Percentiles rank a stretch among this genome's conserved stretches.
Evolutionary conservation across 1,140 invertebrate genomes (phyloP).

Genomic region (Bombus ignitus): DNA sequence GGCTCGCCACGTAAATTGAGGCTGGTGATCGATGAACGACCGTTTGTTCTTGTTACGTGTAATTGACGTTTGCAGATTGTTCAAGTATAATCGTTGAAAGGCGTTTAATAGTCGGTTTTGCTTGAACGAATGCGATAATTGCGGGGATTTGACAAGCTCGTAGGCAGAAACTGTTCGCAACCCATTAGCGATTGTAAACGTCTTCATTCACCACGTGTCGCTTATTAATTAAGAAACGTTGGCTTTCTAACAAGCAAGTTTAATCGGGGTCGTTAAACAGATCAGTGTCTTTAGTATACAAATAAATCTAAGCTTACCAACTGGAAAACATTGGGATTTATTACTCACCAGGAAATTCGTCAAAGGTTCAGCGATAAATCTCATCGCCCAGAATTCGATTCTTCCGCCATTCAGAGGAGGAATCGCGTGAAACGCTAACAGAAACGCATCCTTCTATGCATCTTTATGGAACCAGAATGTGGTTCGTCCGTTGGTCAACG

Average conservation of each 20-base stretch:
- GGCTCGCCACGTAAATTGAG: not conserved
- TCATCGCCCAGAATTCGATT: not conserved
- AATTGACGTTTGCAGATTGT: conserved; percentile 26
- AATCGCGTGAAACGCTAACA: not conserved
- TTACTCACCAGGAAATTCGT: conserved; percentile 17
- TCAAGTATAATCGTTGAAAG: not conserved
- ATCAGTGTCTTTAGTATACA: not conserved
- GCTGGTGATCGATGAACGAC: conserved; percentile 19
- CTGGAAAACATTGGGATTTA: not conserved
- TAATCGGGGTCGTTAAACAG: not conserved
- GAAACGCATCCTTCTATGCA: not conserved
- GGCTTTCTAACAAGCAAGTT: not conserved
- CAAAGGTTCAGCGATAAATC: not conserved
- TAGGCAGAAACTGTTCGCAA: not conserved
- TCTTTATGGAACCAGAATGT: too few relatives aligned
- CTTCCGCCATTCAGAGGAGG: not conserved
- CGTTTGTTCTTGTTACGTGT: conserved; percentile 29
- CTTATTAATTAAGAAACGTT: conserved; percentile 10
- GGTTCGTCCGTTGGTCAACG: not conserved
- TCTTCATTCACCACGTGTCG: conserved; percentile 12
- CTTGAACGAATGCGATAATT: conserved; percentile 7
- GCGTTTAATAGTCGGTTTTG: not conserved
- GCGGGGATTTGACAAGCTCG: not conserved
- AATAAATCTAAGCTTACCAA: too few relatives aligned
- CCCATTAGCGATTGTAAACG: not conserved